These are phyloP conservation scores for Dugesia japonica DNA, from an alignment of 2,888 invertebrate species.

Conservation along the genomic window DNA sequence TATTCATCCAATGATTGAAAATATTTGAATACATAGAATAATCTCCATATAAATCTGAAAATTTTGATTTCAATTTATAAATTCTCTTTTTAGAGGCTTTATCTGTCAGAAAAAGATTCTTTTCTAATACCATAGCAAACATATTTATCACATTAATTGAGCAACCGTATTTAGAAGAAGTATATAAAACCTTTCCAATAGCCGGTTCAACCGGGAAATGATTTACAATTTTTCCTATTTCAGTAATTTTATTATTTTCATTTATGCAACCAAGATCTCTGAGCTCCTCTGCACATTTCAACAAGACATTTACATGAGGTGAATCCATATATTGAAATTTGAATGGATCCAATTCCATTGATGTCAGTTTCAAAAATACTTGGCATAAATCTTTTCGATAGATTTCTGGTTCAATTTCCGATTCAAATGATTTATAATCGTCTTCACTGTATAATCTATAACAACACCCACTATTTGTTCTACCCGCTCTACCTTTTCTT, in stretches of 20 bases:
- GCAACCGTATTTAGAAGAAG: not conserved
- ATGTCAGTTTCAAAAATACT: slow-evolving; percentile 41
- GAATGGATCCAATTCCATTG: slow-evolving; percentile 39
- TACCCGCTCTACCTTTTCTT: slow-evolving; percentile 47
- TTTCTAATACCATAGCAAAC: not conserved
- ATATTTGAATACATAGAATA: not conserved
- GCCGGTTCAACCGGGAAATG: not conserved
- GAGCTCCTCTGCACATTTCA: not conserved
- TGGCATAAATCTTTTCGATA: slow-evolving; percentile 41
- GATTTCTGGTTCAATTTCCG: slow-evolving; percentile 43
- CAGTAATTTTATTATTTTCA: not conserved
- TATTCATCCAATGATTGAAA: not conserved
- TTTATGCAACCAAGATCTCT: not conserved
- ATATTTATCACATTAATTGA: not conserved
- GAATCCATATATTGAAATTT: not conserved
- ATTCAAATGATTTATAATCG: slow-evolving; percentile 40
- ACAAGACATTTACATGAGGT: not conserved
- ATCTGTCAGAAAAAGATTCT: not conserved
- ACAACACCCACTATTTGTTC: slow-evolving; percentile 44
- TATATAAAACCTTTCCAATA: not conserved
- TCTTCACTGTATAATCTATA: slow-evolving; percentile 43
- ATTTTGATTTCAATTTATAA: not conserved
- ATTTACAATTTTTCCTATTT: not conserved
- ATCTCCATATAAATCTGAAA: not conserved
- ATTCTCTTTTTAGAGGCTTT: not conserved